phyloP scores from a whole-genome alignment of 2,797 vertebrate genomes.

The Pagetopsis macropterus region DNA sequence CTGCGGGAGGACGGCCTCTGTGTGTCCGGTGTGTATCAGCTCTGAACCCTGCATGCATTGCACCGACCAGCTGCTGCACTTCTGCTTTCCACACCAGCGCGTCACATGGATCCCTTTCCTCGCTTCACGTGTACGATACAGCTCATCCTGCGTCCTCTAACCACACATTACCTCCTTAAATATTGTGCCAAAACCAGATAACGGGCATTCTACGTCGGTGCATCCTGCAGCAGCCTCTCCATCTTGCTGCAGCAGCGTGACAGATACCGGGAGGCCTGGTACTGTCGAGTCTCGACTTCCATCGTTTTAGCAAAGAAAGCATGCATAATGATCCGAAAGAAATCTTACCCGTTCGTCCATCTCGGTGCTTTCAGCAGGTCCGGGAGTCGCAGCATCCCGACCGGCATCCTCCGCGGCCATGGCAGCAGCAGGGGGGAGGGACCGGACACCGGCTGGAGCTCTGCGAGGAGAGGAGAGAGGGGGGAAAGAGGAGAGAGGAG shows the following conservation, averaged over 20 bases:
- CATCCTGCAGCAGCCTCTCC: constrained; percentile 15
- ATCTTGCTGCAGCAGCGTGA: constrained; percentile 27
- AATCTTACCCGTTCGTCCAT: constrained; percentile 76
- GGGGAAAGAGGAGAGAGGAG: not conserved
- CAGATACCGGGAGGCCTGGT: constrained; percentile 19
- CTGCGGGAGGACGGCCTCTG: not conserved
- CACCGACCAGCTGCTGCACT: constrained; percentile 51
- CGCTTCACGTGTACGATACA: not conserved
- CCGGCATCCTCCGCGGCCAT: constrained; percentile 75
- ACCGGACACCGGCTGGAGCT: constrained; percentile 14
- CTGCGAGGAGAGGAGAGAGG: constrained; percentile 4
- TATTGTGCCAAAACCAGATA: not conserved
- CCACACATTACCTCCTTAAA: not conserved
- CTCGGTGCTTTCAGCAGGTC: constrained; percentile 70
- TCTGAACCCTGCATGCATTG: constrained; percentile 17
- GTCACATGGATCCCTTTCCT: not conserved
- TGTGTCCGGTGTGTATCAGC: constrained; percentile 37
- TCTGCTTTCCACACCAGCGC: constrained; percentile 45
- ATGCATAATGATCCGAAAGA: not conserved
- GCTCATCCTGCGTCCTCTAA: not conserved
- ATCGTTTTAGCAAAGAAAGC: not conserved
- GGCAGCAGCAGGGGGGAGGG: constrained; percentile 61
- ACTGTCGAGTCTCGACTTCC: not conserved
- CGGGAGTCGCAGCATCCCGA: constrained; percentile 44
- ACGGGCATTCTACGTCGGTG: not conserved